Evolutionary conservation across 2,888 invertebrate species (phyloP), one percentile per base, ranked within the genome.

Genomic region (Tigriopus californicus): DNA sequence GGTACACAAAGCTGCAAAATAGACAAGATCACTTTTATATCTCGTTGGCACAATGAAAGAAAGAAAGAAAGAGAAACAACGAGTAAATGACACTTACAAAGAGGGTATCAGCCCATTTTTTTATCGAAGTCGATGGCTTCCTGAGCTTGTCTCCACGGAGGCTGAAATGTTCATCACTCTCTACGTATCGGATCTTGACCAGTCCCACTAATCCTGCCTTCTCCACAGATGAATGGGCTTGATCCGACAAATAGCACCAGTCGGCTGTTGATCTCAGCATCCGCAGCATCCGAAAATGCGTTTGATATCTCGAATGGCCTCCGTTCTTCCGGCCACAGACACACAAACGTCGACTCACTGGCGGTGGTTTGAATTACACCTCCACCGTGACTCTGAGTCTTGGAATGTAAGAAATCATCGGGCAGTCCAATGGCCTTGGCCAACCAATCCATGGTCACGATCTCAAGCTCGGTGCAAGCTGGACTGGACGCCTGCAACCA

Each of bases 401-500:
- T 78, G 66, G 82, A 78, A 67, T 95, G 92, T 1, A 95, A 77
- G 72, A 97, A 98, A 59, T 84, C 84, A 8, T 88, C 83, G 0
- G 97, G 97, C 13, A 98, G 76, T 0, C 90, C 92, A 51, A 98
- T 82, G 81, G 94, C 86, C 74, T 94, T 90, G 0, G 89, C 95
- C 60, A 98, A 73, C 98, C 97, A 98, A 73, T 97, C 95, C 87
- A 94, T 90, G 0, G 94, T 89, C 24, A 98, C 85, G 57, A 88
- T 90, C 74, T 98, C 98, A 67, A 98, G 73, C 71, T 98, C 98
- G 0, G 98, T 98, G 64, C 92, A 91, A 1, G 91, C 97, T 1
- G 98, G 98, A 63, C 94, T 94, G 0, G 92, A 89, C 0, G 92
- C 94, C 91, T 91, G n/a, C n/a, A n/a, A n/a, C n/a, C n/a, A n/a